These are phyloP conservation scores for Threskiornis aethiopicus DNA, from an alignment of 2,797 vertebrate genomes.

Conservation along the genomic window DNA sequence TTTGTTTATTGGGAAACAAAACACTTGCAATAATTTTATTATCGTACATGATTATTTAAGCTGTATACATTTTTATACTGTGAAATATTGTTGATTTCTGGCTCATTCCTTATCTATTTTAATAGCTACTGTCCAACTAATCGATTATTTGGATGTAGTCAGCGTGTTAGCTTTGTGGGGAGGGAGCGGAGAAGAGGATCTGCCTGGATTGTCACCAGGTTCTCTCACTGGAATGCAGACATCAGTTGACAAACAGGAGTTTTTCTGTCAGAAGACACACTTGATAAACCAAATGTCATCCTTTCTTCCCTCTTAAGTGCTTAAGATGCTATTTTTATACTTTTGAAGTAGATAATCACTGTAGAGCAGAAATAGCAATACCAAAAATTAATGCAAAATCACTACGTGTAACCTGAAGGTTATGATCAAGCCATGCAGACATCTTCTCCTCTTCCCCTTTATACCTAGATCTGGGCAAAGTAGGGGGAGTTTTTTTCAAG, in stretches of 20 bases:
- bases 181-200: not conserved
- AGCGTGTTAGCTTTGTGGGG: not conserved
- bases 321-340: conserved; percentile 28
- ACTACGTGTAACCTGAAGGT: not conserved
- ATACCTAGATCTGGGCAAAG: not conserved
- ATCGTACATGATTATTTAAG: not conserved
- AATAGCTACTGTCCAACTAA: not conserved
- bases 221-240: not conserved
- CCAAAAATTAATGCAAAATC: not conserved
- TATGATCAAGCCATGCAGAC: not conserved
- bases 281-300: conserved; percentile 1
- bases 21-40: not conserved
- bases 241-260: not conserved
- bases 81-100: not conserved
- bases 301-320: not conserved
- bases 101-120: not conserved
- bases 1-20: not conserved
- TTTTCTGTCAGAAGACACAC: conserved; percentile 22
- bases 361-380: conserved; percentile 5
- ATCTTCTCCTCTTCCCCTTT: not conserved
- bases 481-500: not conserved
- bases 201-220: not conserved
- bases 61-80: not conserved
- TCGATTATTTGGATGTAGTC: not conserved
- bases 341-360: conserved; percentile 36